Conservation (phyloP, 2,888 invertebrate species). For the Chrysotoxum bicinctum region DNA sequence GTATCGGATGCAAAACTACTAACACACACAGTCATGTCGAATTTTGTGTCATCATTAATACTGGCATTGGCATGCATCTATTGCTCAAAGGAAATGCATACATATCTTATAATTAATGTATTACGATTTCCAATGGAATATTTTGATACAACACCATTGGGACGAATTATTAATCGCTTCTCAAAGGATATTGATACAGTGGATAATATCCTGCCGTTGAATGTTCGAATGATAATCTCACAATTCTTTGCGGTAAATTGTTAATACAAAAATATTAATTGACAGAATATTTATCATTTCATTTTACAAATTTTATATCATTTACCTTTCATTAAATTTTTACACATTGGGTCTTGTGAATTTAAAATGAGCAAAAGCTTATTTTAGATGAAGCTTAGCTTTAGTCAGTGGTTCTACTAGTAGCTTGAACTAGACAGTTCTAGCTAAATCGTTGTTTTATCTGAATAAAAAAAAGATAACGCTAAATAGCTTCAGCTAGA, state of each 20-base stretch:
- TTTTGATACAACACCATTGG: conserved; percentile 90
- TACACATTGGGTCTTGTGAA: too few species aligned
- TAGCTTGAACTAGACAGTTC: too few species aligned
- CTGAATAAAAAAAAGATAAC: too few species aligned
- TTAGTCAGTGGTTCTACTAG: too few species aligned
- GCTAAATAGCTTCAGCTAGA: too few species aligned
- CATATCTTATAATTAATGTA: conserved; percentile 84
- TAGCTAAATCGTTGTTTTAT: too few species aligned
- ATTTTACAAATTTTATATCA: neutral
- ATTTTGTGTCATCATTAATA: conserved; percentile 74
- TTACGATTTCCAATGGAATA: conserved; percentile 87
- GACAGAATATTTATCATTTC: neutral
- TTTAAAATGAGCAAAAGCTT: too few species aligned
- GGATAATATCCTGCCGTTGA: conserved; percentile 83
- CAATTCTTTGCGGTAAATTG: conserved; percentile 81
- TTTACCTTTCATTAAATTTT: too few species aligned
- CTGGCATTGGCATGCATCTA: conserved; percentile 81
- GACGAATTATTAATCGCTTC: conserved; percentile 88
- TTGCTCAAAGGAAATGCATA: conserved; percentile 85
- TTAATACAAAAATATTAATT: neutral
- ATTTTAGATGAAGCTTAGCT: too few species aligned
- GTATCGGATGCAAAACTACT: conserved; percentile 6
- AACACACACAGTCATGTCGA: conserved; percentile 35
- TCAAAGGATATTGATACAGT: conserved; percentile 84
- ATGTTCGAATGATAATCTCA: conserved; percentile 79